A percentile compares a stretch with the other conserved stretches of the same genome.
Conservation (phyloP, 2,113 vertebrate genomes). For the Phrynosoma platyrhinos region DNA sequence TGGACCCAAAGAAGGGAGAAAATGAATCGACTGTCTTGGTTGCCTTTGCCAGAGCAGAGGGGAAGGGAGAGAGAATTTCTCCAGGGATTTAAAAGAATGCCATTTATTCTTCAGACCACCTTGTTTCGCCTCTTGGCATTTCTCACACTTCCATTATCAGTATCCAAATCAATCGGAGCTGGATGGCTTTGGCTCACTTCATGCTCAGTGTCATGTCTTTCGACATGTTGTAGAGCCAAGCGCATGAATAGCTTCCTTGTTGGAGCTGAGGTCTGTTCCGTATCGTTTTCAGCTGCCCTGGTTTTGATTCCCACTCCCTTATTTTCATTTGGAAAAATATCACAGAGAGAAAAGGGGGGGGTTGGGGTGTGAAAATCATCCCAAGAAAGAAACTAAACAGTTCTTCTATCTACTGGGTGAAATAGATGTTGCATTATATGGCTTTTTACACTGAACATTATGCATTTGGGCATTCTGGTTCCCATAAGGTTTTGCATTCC, state of each 20-base stretch:
- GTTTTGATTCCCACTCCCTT: neutral
- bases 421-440: neutral
- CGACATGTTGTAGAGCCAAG: too few relatives aligned
- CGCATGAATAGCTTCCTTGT: conserved; percentile 21
- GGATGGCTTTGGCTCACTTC: neutral
- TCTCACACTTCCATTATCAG: neutral
- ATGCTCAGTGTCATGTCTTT: neutral
- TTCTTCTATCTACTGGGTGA: neutral
- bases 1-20: neutral
- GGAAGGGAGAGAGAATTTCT: neutral
- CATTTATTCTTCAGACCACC: neutral
- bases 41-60: too few relatives aligned
- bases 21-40: neutral
- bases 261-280: neutral
- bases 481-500: neutral
- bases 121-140: neutral
- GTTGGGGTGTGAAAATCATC: neutral
- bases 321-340: neutral
- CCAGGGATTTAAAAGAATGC: neutral
- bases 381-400: neutral
- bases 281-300: neutral
- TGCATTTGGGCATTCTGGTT: neutral
- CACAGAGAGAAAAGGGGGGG: neutral
- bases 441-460: neutral
- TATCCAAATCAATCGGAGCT: neutral